Base-by-base conservation (phyloP, 2,888 invertebrate genomes). In the Ceriagrion tenellum region DNA sequence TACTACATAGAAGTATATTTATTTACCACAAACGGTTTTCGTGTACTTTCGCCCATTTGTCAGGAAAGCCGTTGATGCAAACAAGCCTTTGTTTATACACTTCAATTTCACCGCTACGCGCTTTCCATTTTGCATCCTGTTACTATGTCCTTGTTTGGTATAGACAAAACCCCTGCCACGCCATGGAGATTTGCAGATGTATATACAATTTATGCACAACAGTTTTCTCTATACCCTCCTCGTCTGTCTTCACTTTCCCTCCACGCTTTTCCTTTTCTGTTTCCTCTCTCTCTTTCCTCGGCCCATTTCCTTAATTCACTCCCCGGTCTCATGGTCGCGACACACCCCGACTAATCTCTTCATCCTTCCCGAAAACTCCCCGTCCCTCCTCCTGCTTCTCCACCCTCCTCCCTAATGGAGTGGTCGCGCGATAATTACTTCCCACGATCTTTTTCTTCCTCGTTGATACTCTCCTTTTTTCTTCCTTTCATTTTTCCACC, bases 381-480 rank as follows among this genome's bases (percentile, higher is more conserved):
- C 47, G 47, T 8, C 4, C 2, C 47, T 2, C 47, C n/a, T n/a
- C 47, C 47, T 8, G 47, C 4, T 8, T 47, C 47, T 8, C 47
- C 47, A 56, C 23, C 91, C 35, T 63, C 63, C 35, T 91, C 63
- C 91, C 91, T 91, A 91, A 91, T 91, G 91, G 56, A 40, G 91
- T 91, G 91, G 63, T 91, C 63, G 63, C 35, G 63, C 63, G 91
- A 63, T 91, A 91, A 91, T 91, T 91, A 91, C 91, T 55, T 56
- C 55, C 90, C n/a, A 63, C 91, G 35, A 59, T 59, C 35, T 40
- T 40, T 47, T 63, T 91, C 40, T 69, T 69, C 69, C 69, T 26
- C 69, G 69, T 69, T 69, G 69, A 69, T 69, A 69, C 26, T 69
- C 69, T 26, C n/a, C n/a, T 69, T 69, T 26, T 69, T 23, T 8